A percentile compares a stretch with the other conserved stretches of the same genome.
phyloP scores from a whole-genome alignment of 2,797 vertebrate species.

The Anolis apletophallus region DNA sequence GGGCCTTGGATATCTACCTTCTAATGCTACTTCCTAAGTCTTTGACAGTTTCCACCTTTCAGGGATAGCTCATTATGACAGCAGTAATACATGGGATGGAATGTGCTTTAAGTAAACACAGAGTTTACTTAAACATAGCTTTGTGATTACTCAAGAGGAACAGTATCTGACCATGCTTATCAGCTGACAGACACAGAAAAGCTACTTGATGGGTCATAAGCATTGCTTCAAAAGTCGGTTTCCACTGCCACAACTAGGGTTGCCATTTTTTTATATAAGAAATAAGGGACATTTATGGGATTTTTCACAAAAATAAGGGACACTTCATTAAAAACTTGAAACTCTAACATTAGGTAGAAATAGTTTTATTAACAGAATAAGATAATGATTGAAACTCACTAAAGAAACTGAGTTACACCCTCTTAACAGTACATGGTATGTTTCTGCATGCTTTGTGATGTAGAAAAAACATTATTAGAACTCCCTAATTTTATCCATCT shows the following conservation, averaged over 20 bases:
- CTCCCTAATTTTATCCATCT: too few species aligned
- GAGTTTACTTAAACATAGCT: not conserved
- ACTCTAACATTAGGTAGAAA: too few species aligned
- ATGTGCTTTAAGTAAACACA: not conserved
- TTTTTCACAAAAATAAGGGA: too few species aligned
- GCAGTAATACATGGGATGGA: not conserved
- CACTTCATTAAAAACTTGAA: too few species aligned
- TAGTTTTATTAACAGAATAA: too few species aligned
- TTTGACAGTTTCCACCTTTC: conserved; percentile 4
- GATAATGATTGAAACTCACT: too few species aligned
- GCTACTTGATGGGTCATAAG: not conserved
- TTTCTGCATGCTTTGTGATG: too few species aligned
- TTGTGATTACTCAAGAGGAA: not conserved
- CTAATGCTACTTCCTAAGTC: not conserved
- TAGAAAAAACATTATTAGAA: too few species aligned
- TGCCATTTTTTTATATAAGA: too few species aligned
- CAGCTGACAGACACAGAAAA: conserved; percentile 14
- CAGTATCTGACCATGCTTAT: conserved; percentile 1
- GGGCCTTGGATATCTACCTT: not conserved
- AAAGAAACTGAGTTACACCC: too few species aligned
- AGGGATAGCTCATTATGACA: not conserved
- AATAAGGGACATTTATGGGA: too few species aligned
- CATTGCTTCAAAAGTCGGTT: not conserved
- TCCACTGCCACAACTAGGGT: not conserved
- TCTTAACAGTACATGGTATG: too few species aligned